Percentiles rank a stretch among this genome's conserved stretches.
Conservation (phyloP, 2,797 vertebrate species). For the Gambelia wislizenii region DNA sequence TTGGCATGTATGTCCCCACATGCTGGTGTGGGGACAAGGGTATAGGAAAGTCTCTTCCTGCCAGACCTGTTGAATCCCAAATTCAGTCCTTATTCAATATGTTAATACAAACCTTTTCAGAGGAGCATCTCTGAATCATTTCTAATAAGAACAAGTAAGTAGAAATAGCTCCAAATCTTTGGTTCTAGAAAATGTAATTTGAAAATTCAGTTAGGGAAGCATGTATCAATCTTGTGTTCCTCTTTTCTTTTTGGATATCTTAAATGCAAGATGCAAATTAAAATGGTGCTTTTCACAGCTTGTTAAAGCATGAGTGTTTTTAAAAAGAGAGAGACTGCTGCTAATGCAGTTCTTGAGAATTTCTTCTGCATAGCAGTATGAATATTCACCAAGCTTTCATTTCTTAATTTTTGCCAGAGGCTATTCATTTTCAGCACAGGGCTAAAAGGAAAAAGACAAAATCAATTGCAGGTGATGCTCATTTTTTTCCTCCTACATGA, state of each 20-base stretch:
- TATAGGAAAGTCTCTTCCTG: neutral
- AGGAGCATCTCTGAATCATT: neutral
- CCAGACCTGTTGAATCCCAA: neutral
- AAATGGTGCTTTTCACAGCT: neutral
- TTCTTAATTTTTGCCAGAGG: neutral
- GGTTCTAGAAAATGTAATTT: neutral
- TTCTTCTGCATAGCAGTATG: neutral
- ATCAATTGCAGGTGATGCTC: neutral
- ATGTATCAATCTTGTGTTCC: neutral
- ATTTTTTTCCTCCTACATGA: neutral
- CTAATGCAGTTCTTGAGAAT: neutral
- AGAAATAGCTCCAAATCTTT: neutral
- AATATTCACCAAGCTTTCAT: constrained; percentile 1
- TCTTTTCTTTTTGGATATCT: neutral
- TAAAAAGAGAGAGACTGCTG: neutral
- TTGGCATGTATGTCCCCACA: neutral
- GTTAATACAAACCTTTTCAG: neutral
- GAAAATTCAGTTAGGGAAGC: neutral
- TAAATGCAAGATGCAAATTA: neutral
- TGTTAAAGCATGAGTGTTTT: neutral
- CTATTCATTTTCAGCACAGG: neutral
- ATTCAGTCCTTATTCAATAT: neutral
- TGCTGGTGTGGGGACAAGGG: neutral
- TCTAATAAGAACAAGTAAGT: neutral
- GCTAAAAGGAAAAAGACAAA: neutral